phyloP scores from a whole-genome alignment of 2,888 invertebrate species.

The Acrocyrtus sp. region DNA sequence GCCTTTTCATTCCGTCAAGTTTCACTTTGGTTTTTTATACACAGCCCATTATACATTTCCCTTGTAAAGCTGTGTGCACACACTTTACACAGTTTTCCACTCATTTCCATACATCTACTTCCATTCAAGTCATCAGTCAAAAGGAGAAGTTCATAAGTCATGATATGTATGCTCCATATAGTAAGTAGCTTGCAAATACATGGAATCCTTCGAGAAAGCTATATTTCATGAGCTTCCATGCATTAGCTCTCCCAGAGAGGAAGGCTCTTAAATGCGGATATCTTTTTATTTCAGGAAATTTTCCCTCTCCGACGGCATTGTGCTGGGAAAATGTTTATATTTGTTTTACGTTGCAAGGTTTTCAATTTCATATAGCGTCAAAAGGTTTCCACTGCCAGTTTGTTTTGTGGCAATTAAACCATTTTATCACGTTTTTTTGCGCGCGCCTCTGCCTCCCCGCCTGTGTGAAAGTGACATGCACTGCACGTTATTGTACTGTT shows the following conservation, averaged over 20 bases:
- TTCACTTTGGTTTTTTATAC: too few species aligned
- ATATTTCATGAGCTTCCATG: background rate
- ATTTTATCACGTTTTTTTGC: conserved; percentile 42
- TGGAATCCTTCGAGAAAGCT: too few species aligned
- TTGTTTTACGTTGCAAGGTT: background rate
- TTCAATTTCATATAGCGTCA: conserved; percentile 20
- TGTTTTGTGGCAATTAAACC: conserved; percentile 44
- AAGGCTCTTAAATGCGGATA: background rate
- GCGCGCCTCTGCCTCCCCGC: conserved; percentile 27
- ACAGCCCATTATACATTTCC: conserved; percentile 26
- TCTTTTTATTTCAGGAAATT: too few species aligned
- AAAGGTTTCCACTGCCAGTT: too few species aligned
- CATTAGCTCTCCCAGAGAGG: background rate
- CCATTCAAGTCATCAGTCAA: conserved; percentile 47
- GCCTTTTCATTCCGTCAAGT: background rate
- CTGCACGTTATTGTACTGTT: conserved; percentile 16
- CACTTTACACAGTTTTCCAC: conserved; percentile 43
- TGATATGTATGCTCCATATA: background rate
- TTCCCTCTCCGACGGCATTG: too few species aligned
- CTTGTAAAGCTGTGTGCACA: conserved; percentile 1
- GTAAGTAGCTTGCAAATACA: background rate
- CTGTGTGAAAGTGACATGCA: conserved; percentile 39
- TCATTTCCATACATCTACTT: conserved; percentile 47
- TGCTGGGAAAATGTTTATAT: too few species aligned
- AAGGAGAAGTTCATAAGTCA: conserved; percentile 44